phyloP scores from a whole-genome alignment of 2,888 invertebrate genomes.

The Leptogaster cylindrica region DNA sequence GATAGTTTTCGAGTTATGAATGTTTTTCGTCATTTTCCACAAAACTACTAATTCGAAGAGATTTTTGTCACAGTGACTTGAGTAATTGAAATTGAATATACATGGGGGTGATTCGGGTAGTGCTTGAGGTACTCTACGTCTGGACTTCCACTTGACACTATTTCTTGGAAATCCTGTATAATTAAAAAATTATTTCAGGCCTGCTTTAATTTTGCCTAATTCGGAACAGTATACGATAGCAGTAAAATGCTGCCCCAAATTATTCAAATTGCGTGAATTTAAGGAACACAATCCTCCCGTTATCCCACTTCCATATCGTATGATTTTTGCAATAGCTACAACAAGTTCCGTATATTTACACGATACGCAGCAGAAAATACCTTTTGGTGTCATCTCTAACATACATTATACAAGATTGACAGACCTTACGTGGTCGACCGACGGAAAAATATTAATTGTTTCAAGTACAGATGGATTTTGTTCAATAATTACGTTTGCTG shows the following conservation, averaged over 20 bases:
- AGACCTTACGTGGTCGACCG: slow-evolving; percentile 85
- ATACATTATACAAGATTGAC: slow-evolving; percentile 90
- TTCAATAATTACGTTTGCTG: slow-evolving; percentile 78
- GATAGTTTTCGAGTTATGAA: no score
- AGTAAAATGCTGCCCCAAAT: slow-evolving; percentile 79
- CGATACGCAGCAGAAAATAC: slow-evolving; percentile 83
- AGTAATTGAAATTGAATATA: no score
- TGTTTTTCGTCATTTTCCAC: no score
- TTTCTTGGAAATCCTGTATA: not conserved
- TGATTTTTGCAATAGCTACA: slow-evolving; percentile 91
- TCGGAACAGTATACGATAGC: slow-evolving; percentile 82
- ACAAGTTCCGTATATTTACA: slow-evolving; percentile 84
- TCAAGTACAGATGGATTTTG: slow-evolving; percentile 92
- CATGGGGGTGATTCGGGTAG: no score
- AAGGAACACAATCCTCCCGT: slow-evolving; percentile 64
- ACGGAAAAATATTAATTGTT: slow-evolving; percentile 76
- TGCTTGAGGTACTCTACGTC: no score
- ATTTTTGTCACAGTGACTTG: no score
- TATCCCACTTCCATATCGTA: slow-evolving; percentile 74
- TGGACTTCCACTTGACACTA: not conserved
- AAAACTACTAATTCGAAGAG: no score
- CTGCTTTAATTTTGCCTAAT: slow-evolving; percentile 79
- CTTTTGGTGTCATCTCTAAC: slow-evolving; percentile 80
- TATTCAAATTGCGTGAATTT: slow-evolving; percentile 67
- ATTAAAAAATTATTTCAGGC: slow-evolving; percentile 65